Base-by-base conservation (phyloP, 2,113 vertebrate genomes). In the Paradoxurus hermaphroditus region DNA sequence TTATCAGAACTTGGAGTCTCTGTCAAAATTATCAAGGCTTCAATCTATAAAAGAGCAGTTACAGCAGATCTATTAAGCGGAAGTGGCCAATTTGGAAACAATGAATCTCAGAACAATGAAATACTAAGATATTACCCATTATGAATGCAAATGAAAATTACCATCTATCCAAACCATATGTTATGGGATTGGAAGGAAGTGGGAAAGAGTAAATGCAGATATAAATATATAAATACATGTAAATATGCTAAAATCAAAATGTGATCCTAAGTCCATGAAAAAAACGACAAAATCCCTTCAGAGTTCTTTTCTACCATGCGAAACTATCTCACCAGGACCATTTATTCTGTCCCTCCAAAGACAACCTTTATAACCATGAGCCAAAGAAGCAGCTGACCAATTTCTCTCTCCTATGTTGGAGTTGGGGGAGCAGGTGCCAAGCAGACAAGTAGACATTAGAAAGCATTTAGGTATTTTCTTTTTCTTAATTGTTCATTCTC, bases 201-300 rank as follows among this genome's bases (percentile, higher is more conserved):
- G 2, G 18, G 34, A 4, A 70, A 90, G 44, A 94, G 8, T 83
- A 87, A 95, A 92, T 70, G 67, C 4, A 86, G 19, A 94, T 25
- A 39, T 39, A 90, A 86, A 70, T 49, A 62, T 39, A 65, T 56
- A 63, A 77, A 53, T 81, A 90, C 4, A 84, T 21, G 53, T 36
- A 41, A 72, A 82, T 19, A 79, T 51, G 77, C 39, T 75, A 68
- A 96, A 84, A 94, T 82, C 9, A 89, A 96, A 95, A 72, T 46
- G 56, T 72, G 39, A 72, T 31, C 46, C 18, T 73, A 11, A 91
- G 29, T 56, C n/a, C 13, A 41, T 34, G 13, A 23, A 63, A 72
- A 39, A 53, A 59, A 7, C 5, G 87, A 41, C 1, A 83, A 89
- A 88, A 79, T 63, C 34, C 56, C 81, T 73, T 90, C n/a, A 73